Conservation (phyloP, 23 tunicate species). For the Halocynthia aurantium region DNA sequence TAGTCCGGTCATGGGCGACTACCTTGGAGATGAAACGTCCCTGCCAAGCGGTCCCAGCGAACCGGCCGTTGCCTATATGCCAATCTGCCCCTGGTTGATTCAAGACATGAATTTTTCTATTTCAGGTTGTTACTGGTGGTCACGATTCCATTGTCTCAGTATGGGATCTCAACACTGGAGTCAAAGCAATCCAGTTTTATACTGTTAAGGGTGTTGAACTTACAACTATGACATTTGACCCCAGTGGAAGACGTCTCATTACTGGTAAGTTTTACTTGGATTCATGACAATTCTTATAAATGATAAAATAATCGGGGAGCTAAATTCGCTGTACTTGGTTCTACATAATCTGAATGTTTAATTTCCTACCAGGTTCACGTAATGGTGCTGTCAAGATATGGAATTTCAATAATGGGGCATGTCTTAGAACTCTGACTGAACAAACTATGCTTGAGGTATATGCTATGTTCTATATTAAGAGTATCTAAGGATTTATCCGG, state of each 20-base stretch:
- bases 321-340: not conserved
- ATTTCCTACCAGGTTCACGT: constrained; percentile 34
- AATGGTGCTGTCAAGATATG: constrained; percentile 81
- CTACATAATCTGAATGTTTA: not conserved
- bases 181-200: constrained; percentile 79
- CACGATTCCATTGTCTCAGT: constrained; percentile 87
- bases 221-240: constrained; percentile 81
- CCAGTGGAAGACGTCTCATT: constrained; percentile 58
- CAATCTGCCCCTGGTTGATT: not conserved
- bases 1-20: not conserved
- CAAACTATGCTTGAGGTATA: constrained; percentile 57
- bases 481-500: no score
- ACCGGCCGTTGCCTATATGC: not conserved
- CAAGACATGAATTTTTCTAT: no score
- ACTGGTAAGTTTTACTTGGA: constrained; percentile 26
- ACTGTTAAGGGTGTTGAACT: constrained; percentile 60
- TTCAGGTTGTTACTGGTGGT: constrained; percentile 78
- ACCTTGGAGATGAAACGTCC: not conserved
- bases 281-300: not conserved
- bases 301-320: not conserved
- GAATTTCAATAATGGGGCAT: constrained; percentile 92
- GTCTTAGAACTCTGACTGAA: constrained; percentile 38
- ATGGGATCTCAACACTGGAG: constrained; percentile 93
- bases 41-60: no score
- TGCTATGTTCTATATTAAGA: not conserved